Evolutionary conservation across 1,140 invertebrate species (phyloP).

Genomic region (Tetramorium simillimum): DNA sequence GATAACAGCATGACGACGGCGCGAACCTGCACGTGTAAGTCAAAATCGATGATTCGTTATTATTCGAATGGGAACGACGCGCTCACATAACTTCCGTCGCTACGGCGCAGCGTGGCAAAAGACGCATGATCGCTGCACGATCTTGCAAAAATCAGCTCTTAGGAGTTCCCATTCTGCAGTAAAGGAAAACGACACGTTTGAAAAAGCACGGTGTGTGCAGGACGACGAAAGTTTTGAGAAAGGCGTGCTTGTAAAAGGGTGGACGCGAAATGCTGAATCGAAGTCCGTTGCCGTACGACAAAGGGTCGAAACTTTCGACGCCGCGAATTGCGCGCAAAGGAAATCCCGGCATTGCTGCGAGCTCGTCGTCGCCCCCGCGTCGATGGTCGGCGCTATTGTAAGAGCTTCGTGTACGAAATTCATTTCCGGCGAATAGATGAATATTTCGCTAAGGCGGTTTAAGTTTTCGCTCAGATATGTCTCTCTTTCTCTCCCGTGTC

Average conservation of each 20-base stretch:
- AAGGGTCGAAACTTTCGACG: constrained; percentile 39
- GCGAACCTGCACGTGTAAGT: background rate
- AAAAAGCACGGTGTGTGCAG: background rate
- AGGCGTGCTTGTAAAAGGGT: constrained; percentile 3
- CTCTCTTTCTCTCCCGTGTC: background rate
- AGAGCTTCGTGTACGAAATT: constrained; percentile 34
- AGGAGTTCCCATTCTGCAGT: background rate
- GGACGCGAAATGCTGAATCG: constrained; percentile 51
- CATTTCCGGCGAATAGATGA: constrained; percentile 31
- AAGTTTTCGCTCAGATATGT: constrained; percentile 28
- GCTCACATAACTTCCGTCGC: constrained; percentile 10
- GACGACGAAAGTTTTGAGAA: constrained; percentile 41
- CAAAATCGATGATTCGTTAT: constrained; percentile 38
- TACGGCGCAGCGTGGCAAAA: background rate
- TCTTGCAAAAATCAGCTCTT: constrained; percentile 27
- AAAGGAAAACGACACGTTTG: constrained; percentile 5
- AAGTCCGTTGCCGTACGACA: constrained; percentile 24
- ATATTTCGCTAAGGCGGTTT: constrained; percentile 30
- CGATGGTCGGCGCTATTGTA: constrained; percentile 12
- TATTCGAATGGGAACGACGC: constrained; percentile 24
- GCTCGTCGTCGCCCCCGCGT: constrained; percentile 12
- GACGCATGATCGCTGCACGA: background rate
- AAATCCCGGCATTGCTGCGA: constrained; percentile 33
- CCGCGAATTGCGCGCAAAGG: constrained; percentile 30
- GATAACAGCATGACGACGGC: constrained; percentile 1